A percentile compares a stretch with the other conserved stretches of the same genome.
Conservation (phyloP, 2,797 vertebrate species). For the Rhinogobio ventralis region DNA sequence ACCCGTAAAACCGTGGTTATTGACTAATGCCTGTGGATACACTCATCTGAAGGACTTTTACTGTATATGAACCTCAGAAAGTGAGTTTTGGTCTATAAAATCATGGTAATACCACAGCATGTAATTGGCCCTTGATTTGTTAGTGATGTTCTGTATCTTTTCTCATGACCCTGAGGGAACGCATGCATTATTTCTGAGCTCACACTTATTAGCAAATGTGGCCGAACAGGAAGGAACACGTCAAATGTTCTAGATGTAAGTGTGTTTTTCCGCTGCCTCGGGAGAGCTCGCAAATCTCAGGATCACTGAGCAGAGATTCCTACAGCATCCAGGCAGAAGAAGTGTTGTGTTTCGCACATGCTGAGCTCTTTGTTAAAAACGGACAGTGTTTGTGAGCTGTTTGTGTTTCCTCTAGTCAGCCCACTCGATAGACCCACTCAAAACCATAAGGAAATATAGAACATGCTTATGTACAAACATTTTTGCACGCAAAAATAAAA, state of each 20-base stretch:
- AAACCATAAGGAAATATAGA: neutral
- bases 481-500: neutral
- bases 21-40: neutral
- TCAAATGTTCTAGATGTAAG: slow-evolving; percentile 8
- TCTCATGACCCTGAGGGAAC: neutral
- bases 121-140: neutral
- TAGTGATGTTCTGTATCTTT: neutral
- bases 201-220: slow-evolving; percentile 37
- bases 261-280: neutral
- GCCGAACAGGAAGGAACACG: slow-evolving; percentile 7
- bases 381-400: slow-evolving; percentile 22
- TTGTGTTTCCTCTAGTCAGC: slow-evolving; percentile 17
- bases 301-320: neutral
- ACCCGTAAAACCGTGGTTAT: no score
- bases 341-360: slow-evolving; percentile 15
- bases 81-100: neutral
- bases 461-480: neutral
- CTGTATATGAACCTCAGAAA: neutral
- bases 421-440: slow-evolving; percentile 7
- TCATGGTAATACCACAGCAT: neutral
- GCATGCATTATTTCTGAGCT: neutral
- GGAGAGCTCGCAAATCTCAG: neutral
- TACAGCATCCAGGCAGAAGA: neutral
- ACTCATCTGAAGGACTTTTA: neutral
- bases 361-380: slow-evolving; percentile 35